Evolutionary conservation across 2,797 vertebrate species (phyloP), one percentile per base, ranked within the genome.

Genomic region (Gallirallus australis): DNA sequence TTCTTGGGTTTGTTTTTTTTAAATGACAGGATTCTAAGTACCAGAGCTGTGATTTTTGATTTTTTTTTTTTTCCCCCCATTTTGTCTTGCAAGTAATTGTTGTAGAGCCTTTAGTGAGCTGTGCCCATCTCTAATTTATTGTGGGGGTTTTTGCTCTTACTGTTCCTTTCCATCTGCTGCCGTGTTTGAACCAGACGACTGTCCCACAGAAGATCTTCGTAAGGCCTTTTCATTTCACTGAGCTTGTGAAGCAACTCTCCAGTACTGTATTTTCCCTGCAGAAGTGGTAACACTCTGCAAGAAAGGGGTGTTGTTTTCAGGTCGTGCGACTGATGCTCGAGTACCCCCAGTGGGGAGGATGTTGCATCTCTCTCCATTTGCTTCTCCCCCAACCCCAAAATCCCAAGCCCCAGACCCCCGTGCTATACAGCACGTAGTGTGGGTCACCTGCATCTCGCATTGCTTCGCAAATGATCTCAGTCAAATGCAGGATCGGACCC

Each of bases 211-310:
- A 82, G 70, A 95, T 92, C 93, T 86, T 85, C 8, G 4, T 86
- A 77, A 95, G 83, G 85, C 90, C 93, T 96, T 95, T 90, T 93
- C 61, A 68, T 94, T 94, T 82, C 93, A 87, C 45, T 33, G 75
- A 95, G 95, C 93, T 95, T 90, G 94, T 86, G 92, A 89, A 96
- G 91, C 88, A 92, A 48, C 84, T 91, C 94, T 96, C 91, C 92
- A 95, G 96, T 97, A 97, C 95, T 97, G 96, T 97, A 97, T 93
- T 96, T 69, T 96, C 95, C 96, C 93, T 94, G 96, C 84, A 80
- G 96, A 86, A 56, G 93, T 85, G 85, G 70, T 54, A 82, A 64
- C 52, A 16, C 86, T 89, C 92, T 94, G 97, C 94, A 64, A 91
- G 92, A 75, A 89, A 86, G 96, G 91, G 94, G 94, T 93, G 93